Evolutionary conservation across 1,140 invertebrate species (phyloP).

Genomic region (Rhopalosiphum maidis): DNA sequence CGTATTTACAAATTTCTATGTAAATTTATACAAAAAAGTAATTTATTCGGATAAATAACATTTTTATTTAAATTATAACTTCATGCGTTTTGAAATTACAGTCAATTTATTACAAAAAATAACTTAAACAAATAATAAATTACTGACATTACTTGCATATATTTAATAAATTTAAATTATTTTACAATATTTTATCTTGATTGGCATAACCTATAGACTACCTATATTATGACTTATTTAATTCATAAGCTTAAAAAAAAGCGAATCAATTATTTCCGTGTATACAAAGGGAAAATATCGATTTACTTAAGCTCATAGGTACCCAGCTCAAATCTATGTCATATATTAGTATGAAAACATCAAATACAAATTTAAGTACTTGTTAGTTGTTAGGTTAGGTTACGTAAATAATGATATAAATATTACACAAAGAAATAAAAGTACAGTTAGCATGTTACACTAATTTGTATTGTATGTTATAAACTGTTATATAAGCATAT

Average conservation of each 20-base stretch:
- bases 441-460: background rate
- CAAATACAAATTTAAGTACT: too few species aligned
- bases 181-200: background rate
- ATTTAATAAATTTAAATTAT: background rate
- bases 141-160: too few species aligned
- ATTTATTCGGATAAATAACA: background rate
- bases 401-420: too few species aligned
- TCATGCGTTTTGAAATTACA: background rate
- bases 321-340: background rate
- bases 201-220: background rate
- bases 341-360: background rate
- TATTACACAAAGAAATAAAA: too few species aligned
- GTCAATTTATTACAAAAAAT: background rate
- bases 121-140: too few species aligned
- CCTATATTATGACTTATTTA: background rate
- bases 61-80: background rate
- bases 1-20: background rate
- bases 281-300: background rate
- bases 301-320: background rate
- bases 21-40: background rate
- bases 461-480: background rate
- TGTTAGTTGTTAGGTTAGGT: too few species aligned
- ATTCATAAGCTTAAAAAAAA: too few species aligned
- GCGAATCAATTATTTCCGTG: too few species aligned
- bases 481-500: background rate